Evolutionary conservation across 1,140 invertebrate genomes (phyloP), one percentile per base, ranked within the genome.

Genomic region (Pachyrhynchus sulphureomaculatus): DNA sequence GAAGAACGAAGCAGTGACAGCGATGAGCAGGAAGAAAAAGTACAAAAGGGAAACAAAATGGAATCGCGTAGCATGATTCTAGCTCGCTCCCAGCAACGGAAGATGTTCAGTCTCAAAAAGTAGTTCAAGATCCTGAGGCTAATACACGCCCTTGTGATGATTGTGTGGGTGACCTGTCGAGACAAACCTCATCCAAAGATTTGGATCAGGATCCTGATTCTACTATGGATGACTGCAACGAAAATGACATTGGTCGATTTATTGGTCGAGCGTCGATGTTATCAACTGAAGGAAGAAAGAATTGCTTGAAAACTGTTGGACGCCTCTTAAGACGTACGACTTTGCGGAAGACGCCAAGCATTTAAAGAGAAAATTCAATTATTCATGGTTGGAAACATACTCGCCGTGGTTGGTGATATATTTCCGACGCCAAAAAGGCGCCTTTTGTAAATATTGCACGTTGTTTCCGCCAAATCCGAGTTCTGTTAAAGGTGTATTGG

Each of bases 161-260:
- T n/a, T n/a, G n/a, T n/a, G n/a, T n/a, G n/a, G n/a, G n/a, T n/a
- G n/a, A n/a, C n/a, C n/a, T n/a, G n/a, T n/a, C n/a, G n/a, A n/a
- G n/a, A n/a, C n/a, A n/a, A n/a, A n/a, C n/a, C n/a, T n/a, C n/a
- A n/a, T n/a, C n/a, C n/a, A n/a, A n/a, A 39, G 15, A 39, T 39
- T 10, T n/a, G 4, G 37, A 39, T 6, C 6, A 4, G 15, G 37
- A 39, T 39, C 4, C 15, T 6, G 15, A 39, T 39, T 39, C 37
- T 4, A 39, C 37, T 4, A 39, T 39, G 15, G 6, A 39, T 39
- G 37, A 39, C 15, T 9, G 4, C 37, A 39, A 39, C 15, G 37
- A 39, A 39, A 39, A 39, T 39, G 37, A 39, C 37, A 39, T 39
- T 39, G 37, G 37, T 10, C 37, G 37, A 39, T 39, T 39, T 39